These are phyloP conservation scores for Drosophila biarmipes DNA, from an alignment of 1,140 invertebrate species.

Conservation along the genomic window DNA sequence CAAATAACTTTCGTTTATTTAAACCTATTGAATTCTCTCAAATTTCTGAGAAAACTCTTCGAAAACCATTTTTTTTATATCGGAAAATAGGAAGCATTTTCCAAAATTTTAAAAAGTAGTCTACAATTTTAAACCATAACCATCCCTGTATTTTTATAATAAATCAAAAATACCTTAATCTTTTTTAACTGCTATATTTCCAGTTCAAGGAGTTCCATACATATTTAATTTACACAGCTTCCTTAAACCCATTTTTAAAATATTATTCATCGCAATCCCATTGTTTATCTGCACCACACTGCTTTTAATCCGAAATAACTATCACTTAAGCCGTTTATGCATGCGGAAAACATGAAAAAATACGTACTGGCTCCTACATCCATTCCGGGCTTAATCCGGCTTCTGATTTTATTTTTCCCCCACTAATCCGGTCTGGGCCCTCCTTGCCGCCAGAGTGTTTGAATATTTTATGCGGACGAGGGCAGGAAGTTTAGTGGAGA, in stretches of 20 bases:
- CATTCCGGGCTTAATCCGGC: constrained; percentile 13
- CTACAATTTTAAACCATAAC: too few species aligned
- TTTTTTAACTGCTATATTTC: too few species aligned
- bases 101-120: too few species aligned
- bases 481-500: constrained; percentile 38
- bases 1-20: too few species aligned
- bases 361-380: not conserved
- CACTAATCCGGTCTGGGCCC: constrained; percentile 39
- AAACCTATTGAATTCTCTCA: too few species aligned
- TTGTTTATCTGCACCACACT: not conserved
- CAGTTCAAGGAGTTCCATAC: too few species aligned
- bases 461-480: constrained; percentile 40
- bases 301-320: constrained; percentile 1
- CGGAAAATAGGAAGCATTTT: too few species aligned
- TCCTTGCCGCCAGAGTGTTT: constrained; percentile 38
- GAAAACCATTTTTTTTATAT: too few species aligned
- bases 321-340: constrained; percentile 4
- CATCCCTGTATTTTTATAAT: too few species aligned
- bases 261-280: not conserved
- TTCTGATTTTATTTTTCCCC: constrained; percentile 30
- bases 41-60: too few species aligned
- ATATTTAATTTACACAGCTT: too few species aligned
- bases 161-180: too few species aligned
- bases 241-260: not conserved
- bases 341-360: constrained; percentile 10